Conservation (phyloP, 2,888 invertebrate species). For the Cantharis rufa region DNA sequence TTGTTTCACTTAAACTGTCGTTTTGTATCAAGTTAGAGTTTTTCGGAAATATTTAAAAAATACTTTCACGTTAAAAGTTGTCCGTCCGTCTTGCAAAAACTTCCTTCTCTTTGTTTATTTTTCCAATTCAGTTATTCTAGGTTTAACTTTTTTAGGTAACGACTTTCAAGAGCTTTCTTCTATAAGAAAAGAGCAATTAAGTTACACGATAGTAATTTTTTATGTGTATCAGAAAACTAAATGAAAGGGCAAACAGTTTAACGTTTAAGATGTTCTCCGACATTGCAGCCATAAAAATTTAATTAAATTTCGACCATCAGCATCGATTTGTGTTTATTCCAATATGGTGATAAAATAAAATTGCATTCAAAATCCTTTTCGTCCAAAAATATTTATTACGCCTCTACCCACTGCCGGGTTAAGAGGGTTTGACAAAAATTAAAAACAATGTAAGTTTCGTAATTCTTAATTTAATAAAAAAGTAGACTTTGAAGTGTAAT, state of each 20-base stretch:
- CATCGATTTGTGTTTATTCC: slow-evolving; percentile 18
- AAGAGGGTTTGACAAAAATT: not conserved
- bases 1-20: slow-evolving; percentile 14
- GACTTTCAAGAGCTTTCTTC: slow-evolving; percentile 10
- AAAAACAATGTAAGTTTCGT: not conserved
- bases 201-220: slow-evolving; percentile 10
- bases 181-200: slow-evolving; percentile 14
- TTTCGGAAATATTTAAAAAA: slow-evolving; percentile 2
- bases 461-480: too few species aligned
- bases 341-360: not conserved
- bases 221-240: slow-evolving; percentile 5
- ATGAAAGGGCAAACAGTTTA: not conserved
- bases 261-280: not conserved
- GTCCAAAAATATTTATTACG: not conserved
- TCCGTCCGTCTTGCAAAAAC: not conserved
- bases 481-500: too few species aligned
- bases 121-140: slow-evolving; percentile 14
- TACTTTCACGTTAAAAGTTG: slow-evolving; percentile 3
- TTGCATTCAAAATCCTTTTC: not conserved
- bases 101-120: slow-evolving; percentile 14
- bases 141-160: slow-evolving; percentile 14
- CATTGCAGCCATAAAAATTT: slow-evolving; percentile 6
- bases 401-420: not conserved
- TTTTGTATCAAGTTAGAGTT: slow-evolving; percentile 2
- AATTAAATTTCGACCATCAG: slow-evolving; percentile 24